These are phyloP conservation scores for Ceyx margarethae DNA, from an alignment of 2,113 vertebrate species.

Conservation along the genomic window DNA sequence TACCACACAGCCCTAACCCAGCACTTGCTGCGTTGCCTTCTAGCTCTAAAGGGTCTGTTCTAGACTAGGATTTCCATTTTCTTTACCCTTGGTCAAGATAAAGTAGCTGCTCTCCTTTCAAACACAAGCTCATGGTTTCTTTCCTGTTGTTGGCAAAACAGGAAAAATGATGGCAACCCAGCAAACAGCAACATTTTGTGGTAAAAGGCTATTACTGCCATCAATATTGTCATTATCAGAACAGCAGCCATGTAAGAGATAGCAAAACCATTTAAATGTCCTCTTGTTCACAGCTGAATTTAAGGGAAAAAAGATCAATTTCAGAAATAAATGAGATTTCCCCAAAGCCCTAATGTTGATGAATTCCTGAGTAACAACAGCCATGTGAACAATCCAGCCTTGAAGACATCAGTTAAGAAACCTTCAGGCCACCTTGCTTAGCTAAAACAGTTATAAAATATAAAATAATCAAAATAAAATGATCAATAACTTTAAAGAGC, in stretches of 20 bases:
- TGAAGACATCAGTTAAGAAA: too few species aligned
- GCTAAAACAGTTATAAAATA: too few species aligned
- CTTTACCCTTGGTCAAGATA: not conserved
- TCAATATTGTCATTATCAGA: not conserved
- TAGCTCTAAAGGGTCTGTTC: not conserved
- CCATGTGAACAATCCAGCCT: too few species aligned
- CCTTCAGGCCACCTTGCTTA: too few species aligned
- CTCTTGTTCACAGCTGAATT: not conserved
- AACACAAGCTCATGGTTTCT: not conserved
- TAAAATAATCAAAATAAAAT: too few species aligned
- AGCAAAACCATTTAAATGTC: not conserved
- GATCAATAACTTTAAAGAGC: too few species aligned
- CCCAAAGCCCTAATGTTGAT: not conserved
- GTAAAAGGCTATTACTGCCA: constrained; percentile 19
- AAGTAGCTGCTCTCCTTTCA: not conserved
- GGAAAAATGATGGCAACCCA: not conserved
- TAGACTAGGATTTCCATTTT: not conserved
- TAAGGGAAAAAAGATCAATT: not conserved
- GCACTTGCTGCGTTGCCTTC: not conserved
- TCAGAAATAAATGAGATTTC: not conserved
- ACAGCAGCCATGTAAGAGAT: not conserved
- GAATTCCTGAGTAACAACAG: too few species aligned
- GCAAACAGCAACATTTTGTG: constrained; percentile 4
- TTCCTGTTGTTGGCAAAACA: not conserved
- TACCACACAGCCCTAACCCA: not conserved